Base-by-base conservation (phyloP, 2,797 vertebrate species). In the Acipenser ruthenus region DNA sequence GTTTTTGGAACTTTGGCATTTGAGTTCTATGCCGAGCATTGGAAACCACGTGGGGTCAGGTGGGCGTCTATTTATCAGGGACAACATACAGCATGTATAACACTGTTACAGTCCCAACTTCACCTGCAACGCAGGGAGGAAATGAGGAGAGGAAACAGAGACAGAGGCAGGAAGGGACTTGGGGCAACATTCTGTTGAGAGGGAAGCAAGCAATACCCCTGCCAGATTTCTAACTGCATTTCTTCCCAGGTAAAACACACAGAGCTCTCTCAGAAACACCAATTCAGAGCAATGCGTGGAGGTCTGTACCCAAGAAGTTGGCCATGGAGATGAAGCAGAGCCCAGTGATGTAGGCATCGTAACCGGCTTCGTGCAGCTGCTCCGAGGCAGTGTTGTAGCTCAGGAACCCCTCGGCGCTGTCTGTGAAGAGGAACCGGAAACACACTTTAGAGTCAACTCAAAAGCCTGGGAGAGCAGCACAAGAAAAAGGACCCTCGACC, bases 311-410 rank as follows among this genome's bases (percentile, higher is more conserved):
- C 76, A 99, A 79, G 72, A 92, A 95, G 85, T 97, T 93, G 66
- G 95, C 93, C 97, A 99, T 99, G 48, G 96, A 93, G 83, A 98
- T 87, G 86, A 99, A 98, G 78, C 96, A 99, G 71, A 99, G 89
- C 72, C 97, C 97, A 3, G 97, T 99, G 80, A 99, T 98, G 73
- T 94, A 99, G 61, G 97, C 97, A 11, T 99, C 97, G 8, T 99
- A 99, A 6, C 97, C 97, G 0, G 97, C 97, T 83, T 99, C 96
- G 0, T 99, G 97, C 15, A 99, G 93, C 65, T 97, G 95, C 65
- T 98, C 96, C 2, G 94, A 88, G 65, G 93, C 91, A 0, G 96
- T 97, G 78, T 95, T 79, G 0, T 99, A 99, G 75, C 94, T 93
- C 68, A 87, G 93, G 83, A 98, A 97, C 0, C 91, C 94, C 73